Conservation (phyloP, 2,888 invertebrate species). For the Nematopogon swammerdamellus region DNA sequence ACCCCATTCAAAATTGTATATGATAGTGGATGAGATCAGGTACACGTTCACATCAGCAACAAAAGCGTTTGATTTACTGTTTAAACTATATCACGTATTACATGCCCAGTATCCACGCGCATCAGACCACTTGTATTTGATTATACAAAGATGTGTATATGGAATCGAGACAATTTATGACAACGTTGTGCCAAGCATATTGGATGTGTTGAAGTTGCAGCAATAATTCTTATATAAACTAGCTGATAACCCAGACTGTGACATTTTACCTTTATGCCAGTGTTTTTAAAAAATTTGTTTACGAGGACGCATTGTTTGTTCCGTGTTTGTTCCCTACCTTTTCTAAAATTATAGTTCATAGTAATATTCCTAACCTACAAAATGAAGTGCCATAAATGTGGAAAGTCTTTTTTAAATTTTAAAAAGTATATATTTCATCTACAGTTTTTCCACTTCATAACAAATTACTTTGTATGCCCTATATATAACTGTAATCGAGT, state of each 20-base stretch:
- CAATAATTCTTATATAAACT: neutral
- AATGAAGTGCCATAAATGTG: conserved; percentile 4
- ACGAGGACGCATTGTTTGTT: neutral
- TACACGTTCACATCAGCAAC: neutral
- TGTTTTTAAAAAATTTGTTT: no score
- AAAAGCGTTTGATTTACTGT: conserved; percentile 3
- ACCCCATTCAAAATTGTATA: neutral
- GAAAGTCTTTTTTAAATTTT: neutral
- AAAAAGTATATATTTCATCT: conserved; percentile 3
- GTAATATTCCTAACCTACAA: neutral
- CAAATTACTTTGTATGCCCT: conserved; percentile 5
- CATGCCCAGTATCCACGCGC: conserved; percentile 1
- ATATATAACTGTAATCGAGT: conserved; percentile 2
- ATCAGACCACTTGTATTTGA: conserved; percentile 1
- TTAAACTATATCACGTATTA: conserved; percentile 3
- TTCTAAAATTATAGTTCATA: no score
- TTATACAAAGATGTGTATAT: conserved; percentile 4
- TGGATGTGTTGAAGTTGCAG: neutral
- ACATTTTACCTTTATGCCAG: no score
- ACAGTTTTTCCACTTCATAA: conserved; percentile 2
- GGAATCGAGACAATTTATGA: conserved; percentile 3
- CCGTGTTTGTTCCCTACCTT: neutral
- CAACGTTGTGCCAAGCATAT: conserved; percentile 1
- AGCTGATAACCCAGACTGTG: no score
- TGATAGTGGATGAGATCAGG: neutral